Conservation (phyloP, 2,888 invertebrate genomes). For the Iselma pallidipennis region DNA sequence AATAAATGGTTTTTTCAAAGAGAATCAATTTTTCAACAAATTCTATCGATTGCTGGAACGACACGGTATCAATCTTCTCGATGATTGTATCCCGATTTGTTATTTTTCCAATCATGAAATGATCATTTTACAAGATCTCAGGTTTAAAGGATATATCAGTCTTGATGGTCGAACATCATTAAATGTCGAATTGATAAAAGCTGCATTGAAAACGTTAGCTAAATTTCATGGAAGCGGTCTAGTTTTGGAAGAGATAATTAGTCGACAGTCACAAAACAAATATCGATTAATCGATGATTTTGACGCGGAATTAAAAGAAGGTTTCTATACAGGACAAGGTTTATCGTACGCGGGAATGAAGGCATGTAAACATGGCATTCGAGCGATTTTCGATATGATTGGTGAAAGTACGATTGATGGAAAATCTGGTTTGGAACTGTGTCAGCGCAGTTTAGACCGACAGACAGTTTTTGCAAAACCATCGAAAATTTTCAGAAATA, state of each 20-base stretch:
- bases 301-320: conserved; percentile 46
- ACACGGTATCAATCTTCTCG: conserved; percentile 33
- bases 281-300: conserved; percentile 27
- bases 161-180: conserved; percentile 29
- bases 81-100: conserved; percentile 47
- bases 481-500: conserved; percentile 51
- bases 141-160: conserved; percentile 36
- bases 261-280: conserved; percentile 19
- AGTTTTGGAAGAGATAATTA: conserved; percentile 47
- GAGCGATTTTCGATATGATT: conserved; percentile 36
- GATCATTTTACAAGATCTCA: conserved; percentile 53
- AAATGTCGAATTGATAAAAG: conserved; percentile 30
- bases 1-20: conserved; percentile 58
- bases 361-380: conserved; percentile 46
- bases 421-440: conserved; percentile 24
- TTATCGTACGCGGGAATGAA: conserved; percentile 44
- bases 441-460: conserved; percentile 18
- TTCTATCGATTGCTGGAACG: conserved; percentile 53
- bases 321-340: conserved; percentile 48
- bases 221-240: conserved; percentile 44
- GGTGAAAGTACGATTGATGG: conserved; percentile 10
- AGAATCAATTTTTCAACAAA: conserved; percentile 55
- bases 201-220: conserved; percentile 36
- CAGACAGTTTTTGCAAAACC: conserved; percentile 42
- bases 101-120: conserved; percentile 43